Evolutionary conservation across 2,797 vertebrate genomes (phyloP).

Genomic region (Meriones psammophilus): DNA sequence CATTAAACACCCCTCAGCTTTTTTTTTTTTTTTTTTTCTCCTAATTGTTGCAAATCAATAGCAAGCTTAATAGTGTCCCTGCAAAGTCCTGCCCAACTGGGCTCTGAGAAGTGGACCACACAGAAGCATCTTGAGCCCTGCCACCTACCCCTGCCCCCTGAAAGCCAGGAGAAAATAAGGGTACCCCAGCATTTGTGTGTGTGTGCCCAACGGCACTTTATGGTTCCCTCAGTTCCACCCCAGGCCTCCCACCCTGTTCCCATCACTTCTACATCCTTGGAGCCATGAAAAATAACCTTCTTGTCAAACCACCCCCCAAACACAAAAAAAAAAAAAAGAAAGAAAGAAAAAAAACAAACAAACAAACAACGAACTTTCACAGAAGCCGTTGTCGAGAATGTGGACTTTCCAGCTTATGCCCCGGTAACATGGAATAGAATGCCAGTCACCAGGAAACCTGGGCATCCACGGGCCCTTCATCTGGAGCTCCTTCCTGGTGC

Average conservation of each 20-base stretch:
- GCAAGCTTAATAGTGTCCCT: background rate
- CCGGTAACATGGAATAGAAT: background rate
- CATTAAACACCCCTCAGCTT: background rate
- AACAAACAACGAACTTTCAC: background rate
- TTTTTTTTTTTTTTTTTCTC: background rate
- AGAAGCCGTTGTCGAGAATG: background rate
- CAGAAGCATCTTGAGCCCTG: background rate
- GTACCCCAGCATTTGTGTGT: background rate
- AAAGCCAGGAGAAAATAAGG: background rate
- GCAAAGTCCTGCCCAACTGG: background rate
- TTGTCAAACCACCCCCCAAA: background rate
- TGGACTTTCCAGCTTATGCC: background rate
- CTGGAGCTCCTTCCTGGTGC: background rate
- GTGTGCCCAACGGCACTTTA: accelerated
- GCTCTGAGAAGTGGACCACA: background rate
- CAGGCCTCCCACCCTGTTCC: background rate
- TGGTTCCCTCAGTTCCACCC: background rate
- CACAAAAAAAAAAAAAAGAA: no score
- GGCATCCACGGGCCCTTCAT: background rate
- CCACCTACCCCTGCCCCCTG: background rate
- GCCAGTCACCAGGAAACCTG: background rate
- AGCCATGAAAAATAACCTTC: background rate
- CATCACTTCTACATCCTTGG: no score
- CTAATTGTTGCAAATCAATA: background rate
- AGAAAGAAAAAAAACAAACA: background rate